phyloP scores from a whole-genome alignment of 2,888 invertebrate species.

The Chironomus riparius region DNA sequence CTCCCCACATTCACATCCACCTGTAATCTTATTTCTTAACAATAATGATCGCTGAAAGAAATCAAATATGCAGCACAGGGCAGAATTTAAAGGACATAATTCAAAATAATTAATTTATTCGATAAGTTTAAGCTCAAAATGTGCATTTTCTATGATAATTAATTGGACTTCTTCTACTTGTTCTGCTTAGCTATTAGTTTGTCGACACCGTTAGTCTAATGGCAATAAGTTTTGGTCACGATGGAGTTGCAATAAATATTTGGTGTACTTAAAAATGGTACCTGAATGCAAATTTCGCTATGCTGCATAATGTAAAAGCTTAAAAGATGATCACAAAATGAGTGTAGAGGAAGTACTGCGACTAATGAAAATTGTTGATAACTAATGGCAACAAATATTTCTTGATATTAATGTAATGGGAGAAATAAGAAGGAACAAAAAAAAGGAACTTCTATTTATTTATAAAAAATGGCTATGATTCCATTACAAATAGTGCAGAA shows the following conservation, averaged over 20 bases:
- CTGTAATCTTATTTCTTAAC: background rate
- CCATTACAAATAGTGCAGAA: background rate
- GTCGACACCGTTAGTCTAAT: background rate
- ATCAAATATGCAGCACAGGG: background rate
- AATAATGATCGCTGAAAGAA: background rate
- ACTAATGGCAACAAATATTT: slow-evolving; percentile 1
- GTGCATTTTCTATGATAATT: background rate
- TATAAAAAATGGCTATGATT: background rate
- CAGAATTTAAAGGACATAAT: background rate
- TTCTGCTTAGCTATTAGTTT: no score
- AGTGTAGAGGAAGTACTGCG: background rate
- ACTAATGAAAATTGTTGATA: slow-evolving; percentile 24
- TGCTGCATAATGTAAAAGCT: background rate
- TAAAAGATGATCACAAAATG: background rate
- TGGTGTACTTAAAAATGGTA: background rate
- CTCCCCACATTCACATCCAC: background rate
- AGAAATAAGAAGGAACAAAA: background rate
- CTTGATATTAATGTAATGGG: slow-evolving; percentile 18
- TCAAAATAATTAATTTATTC: background rate
- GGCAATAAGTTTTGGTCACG: slow-evolving; percentile 2
- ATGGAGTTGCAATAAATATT: slow-evolving; percentile 14
- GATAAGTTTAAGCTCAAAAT: background rate
- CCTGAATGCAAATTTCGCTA: background rate
- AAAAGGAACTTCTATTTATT: background rate
- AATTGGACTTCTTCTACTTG: background rate